phyloP scores from a whole-genome alignment of 1,140 invertebrate genomes.

The Hestina assimilis region DNA sequence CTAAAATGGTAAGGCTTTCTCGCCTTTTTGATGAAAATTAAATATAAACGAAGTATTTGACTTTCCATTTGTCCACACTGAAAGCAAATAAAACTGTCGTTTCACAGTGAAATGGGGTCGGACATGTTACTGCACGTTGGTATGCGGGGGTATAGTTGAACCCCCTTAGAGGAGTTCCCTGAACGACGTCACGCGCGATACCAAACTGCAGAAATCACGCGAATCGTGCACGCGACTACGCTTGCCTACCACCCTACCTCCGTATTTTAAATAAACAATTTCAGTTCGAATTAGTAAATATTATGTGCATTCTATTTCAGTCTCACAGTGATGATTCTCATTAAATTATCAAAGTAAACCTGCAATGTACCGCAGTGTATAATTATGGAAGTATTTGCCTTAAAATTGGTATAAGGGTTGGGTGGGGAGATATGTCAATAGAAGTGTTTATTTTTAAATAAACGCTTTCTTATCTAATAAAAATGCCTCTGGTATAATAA shows the following conservation, averaged over 20 bases:
- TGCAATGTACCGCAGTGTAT: slow-evolving; percentile 3
- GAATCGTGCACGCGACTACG: slow-evolving; percentile 52
- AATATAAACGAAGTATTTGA: slow-evolving; percentile 22
- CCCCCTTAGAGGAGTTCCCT: slow-evolving; percentile 40
- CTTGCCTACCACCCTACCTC: background rate
- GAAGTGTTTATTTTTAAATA: slow-evolving; percentile 64
- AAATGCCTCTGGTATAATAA: slow-evolving; percentile 63
- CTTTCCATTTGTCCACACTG: slow-evolving; percentile 18
- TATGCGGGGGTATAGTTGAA: slow-evolving; percentile 43
- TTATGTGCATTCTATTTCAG: background rate
- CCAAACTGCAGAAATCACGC: slow-evolving; percentile 65
- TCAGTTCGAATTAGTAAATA: background rate
- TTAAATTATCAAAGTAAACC: background rate
- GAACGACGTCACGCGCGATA: slow-evolving; percentile 54
- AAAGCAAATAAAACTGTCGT: slow-evolving; percentile 64
- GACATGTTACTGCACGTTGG: slow-evolving; percentile 56
- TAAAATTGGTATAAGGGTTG: slow-evolving; percentile 5
- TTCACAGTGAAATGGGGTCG: slow-evolving; percentile 59
- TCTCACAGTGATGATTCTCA: background rate
- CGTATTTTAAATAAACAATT: background rate
- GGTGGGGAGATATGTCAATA: slow-evolving; percentile 60
- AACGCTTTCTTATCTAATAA: slow-evolving; percentile 63
- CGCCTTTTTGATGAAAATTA: background rate
- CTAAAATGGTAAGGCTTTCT: background rate
- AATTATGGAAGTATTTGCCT: background rate